Base-by-base conservation (phyloP, 2,797 vertebrate genomes). In the Ispidina lecontei region DNA sequence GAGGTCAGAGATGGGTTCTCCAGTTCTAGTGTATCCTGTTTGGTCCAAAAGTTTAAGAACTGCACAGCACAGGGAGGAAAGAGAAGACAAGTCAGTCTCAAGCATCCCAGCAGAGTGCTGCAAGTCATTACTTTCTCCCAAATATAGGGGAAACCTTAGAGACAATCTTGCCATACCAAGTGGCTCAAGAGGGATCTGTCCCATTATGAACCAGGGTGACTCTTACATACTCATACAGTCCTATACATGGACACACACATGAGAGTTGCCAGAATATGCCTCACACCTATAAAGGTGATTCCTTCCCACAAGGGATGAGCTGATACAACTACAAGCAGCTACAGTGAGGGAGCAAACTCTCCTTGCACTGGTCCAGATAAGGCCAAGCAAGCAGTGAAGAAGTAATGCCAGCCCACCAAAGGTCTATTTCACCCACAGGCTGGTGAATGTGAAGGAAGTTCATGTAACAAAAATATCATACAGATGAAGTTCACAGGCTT, bases 21-120 rank as follows among this genome's bases (percentile, higher is more conserved):
- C 92, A 99, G 95, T 86, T 99, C 99, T 52, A 99, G 97, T 4
- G 98, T 98, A 89, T 99, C 99, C 94, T 99, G 99, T 95, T 99
- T 99, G 90, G 98, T 99, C 99, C 98, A 99, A 97, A 99, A 98
- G 97, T 99, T 99, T 67, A 99, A 97, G 94, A 99, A 99, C 99
- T 99, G 75, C 79, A 91, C 43, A 84, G 67, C 31, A 91, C 73
- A 67, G 63, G 33, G 68, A 76, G 84, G 20, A 59, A 64, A 73
- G 37, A 59, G 4, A 68, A 23, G 19, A 60, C 28, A 8, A 59
- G 16, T 73, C 16, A 43, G 31, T 26, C 51, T 51, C 20, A n/a
- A 78, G 62, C 39, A 59, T 41, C 25, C 23, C 35, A 86, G 49
- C 11, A 55, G 0, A 10, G 9, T 14, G 43, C 26, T 23, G 23